A percentile compares a stretch with the other conserved stretches of the same genome.
These are phyloP conservation scores for Lepidurus apus DNA, from an alignment of 1,140 invertebrate genomes.

Conservation along the genomic window DNA sequence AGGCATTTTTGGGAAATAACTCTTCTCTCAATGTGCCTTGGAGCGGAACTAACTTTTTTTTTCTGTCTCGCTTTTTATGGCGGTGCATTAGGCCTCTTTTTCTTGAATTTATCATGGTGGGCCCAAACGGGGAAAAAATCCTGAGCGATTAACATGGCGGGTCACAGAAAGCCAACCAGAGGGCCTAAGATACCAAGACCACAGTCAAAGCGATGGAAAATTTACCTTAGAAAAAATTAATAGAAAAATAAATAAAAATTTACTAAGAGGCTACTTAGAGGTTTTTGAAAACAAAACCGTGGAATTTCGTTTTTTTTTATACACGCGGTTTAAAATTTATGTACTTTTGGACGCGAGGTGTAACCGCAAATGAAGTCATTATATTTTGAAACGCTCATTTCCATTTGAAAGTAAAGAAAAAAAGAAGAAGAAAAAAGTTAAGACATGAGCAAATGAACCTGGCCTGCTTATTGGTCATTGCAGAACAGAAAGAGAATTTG, in stretches of 20 bases:
- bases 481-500: background rate
- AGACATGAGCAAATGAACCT: background rate
- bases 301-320: background rate
- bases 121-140: background rate
- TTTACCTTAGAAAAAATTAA: background rate
- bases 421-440: background rate
- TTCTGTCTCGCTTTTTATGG: background rate
- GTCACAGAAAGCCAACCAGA: background rate
- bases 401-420: background rate
- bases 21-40: background rate
- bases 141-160: background rate
- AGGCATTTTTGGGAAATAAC: background rate
- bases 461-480: background rate
- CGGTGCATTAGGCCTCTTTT: conserved; percentile 18
- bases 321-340: background rate
- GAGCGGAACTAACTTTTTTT: background rate
- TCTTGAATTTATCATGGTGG: background rate
- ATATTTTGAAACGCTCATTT: background rate
- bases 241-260: background rate
- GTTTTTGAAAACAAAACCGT: background rate
- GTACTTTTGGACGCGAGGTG: background rate
- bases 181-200: background rate
- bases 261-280: background rate
- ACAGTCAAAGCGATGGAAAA: background rate
- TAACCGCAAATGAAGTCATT: conserved; percentile 15